A percentile compares a stretch with the other conserved stretches of the same genome.
phyloP scores from a whole-genome alignment of 2,113 vertebrate species.

The Malurus cyaneus region DNA sequence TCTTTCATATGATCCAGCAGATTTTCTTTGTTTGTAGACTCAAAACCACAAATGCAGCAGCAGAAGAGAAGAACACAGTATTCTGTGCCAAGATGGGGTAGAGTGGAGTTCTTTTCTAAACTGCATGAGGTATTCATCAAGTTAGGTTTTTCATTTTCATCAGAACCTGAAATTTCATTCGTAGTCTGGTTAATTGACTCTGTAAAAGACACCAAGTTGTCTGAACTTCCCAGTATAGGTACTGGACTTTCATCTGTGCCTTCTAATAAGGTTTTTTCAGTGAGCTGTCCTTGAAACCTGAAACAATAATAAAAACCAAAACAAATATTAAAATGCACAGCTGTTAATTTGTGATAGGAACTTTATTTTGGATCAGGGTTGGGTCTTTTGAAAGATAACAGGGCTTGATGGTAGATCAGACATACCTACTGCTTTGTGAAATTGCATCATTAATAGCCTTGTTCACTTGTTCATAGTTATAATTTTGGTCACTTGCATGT shows the following conservation, averaged over 20 bases:
- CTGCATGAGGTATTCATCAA: slow-evolving; percentile 61
- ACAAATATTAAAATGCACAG: background rate
- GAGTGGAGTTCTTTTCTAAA: slow-evolving; percentile 66
- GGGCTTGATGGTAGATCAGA: background rate
- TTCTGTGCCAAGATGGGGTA: slow-evolving; percentile 77
- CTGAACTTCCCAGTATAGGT: slow-evolving; percentile 60
- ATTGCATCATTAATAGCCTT: slow-evolving; percentile 97
- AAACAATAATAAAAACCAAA: background rate
- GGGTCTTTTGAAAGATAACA: background rate
- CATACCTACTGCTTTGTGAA: slow-evolving; percentile 91
- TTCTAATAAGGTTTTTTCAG: slow-evolving; percentile 59
- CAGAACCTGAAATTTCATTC: slow-evolving; percentile 47
- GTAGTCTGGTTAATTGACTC: slow-evolving; percentile 44
- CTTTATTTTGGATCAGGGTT: background rate
- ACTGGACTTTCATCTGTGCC: slow-evolving; percentile 60
- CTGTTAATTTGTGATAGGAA: background rate
- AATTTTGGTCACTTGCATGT: slow-evolving; percentile 97
- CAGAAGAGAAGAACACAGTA: slow-evolving; percentile 95
- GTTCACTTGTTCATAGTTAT: slow-evolving; percentile 99
- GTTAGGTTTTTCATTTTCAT: slow-evolving; percentile 67
- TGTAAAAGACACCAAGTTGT: slow-evolving; percentile 63
- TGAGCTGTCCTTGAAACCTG: slow-evolving; percentile 72
- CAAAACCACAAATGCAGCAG: slow-evolving; percentile 96
- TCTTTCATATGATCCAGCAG: slow-evolving; percentile 99
- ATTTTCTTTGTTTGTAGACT: slow-evolving; percentile 94